Evolutionary conservation across 2,797 vertebrate species (phyloP), one percentile per base, ranked within the genome.

Genomic region (Adelosebastes latens): DNA sequence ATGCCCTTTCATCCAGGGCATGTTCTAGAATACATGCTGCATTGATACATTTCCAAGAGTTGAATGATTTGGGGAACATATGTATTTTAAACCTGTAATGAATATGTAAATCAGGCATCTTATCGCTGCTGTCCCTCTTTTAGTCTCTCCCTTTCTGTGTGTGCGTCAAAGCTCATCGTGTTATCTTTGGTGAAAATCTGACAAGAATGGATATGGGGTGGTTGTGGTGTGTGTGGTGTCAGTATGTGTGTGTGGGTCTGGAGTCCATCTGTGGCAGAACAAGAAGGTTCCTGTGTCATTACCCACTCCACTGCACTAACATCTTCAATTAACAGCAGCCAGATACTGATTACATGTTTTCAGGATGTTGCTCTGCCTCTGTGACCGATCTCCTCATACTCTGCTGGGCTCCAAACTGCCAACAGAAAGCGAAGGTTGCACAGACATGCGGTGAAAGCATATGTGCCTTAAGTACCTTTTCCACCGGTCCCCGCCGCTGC

Each of bases 311-410:
- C 73, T 93, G 94, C 93, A 80, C 93, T 94, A 95, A 95, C 95
- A 95, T 95, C 94, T 92, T 90, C 93, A 94, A 95, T 96, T 93
- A 96, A 92, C 92, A 88, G 89, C 88, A 88, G 87, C 88, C 90
- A 90, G 83, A 90, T 90, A 89, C 93, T 94, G 92, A 95, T 95
- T 94, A 93, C 93, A 94, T 87, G 88, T 90, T 94, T 93, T 85
- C 88, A 75, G 90, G 92, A 91, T 93, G 92, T 93, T 91, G 86
- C 91, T 82, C 89, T 90, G 89, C 89, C 91, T 95, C 88, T 84
- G 89, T 92, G 90, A 92, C 91, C 84, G 87, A 93, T 94, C 88
- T 91, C 80, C 92, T 90, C 92, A 92, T 90, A 92, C 90, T 91
- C 88, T 82, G 86, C 86, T 89, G 88, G 85, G 76, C 91, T 90